phyloP scores from a whole-genome alignment of 2,113 vertebrate genomes.

The Brachypteracias leptosomus region DNA sequence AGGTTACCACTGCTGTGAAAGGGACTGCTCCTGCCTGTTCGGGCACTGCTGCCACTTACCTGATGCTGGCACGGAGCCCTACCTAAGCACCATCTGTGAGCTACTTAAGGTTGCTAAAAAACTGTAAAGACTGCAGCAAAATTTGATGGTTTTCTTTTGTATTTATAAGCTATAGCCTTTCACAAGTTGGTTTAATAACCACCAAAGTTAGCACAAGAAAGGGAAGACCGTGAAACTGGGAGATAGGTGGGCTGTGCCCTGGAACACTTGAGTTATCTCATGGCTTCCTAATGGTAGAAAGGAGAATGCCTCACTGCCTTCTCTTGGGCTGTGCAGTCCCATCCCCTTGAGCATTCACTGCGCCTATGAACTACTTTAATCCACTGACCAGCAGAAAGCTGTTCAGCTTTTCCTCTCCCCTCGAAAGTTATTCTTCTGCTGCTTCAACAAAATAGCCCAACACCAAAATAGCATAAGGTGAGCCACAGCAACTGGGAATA shows the following conservation, averaged over 20 bases:
- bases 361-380: background rate
- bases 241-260: background rate
- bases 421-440: background rate
- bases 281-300: background rate
- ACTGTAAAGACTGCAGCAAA: background rate
- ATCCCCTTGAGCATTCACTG: background rate
- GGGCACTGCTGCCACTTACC: background rate
- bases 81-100: background rate
- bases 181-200: background rate
- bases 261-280: background rate
- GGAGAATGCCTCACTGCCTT: background rate
- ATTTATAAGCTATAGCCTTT: background rate
- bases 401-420: background rate
- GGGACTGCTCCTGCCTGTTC: background rate
- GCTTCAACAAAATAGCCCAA: background rate
- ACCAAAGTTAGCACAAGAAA: background rate
- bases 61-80: background rate
- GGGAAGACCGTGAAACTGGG: background rate
- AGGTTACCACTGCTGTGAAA: background rate
- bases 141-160: background rate
- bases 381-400: background rate
- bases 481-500: background rate
- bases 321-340: background rate
- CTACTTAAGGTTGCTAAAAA: background rate
- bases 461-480: conserved; percentile 15